Evolutionary conservation across 1,140 invertebrate genomes (phyloP), one percentile per base, ranked within the genome.

Genomic region (Heliconius eleuchia): DNA sequence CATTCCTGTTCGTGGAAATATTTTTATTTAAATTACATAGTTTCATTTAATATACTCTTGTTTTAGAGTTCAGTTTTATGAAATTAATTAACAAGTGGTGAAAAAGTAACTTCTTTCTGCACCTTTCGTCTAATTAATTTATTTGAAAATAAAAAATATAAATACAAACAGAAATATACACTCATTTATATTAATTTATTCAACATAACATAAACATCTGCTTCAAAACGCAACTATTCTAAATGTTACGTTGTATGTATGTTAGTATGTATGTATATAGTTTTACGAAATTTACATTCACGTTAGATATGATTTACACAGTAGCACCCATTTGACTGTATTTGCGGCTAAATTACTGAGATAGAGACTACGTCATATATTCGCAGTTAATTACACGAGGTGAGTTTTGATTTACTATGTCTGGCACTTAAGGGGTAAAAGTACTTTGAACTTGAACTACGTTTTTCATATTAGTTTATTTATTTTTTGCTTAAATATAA

Each of bases 271-370:
- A 52, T 18, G 50, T 52, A 52, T 52, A 52, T 52, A 52, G 27
- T 66, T 16, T 66, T 66, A 66, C 9, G 1, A 66, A 66, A 66
- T 66, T 66, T 66, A 30, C 60, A 66, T 66, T 27, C 60, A 16
- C 8, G 23, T 66, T 66, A 66, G 60, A 66, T 66, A 66, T 66
- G 60, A 66, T 66, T 66, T 66, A 66, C 60, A 16, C 2, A 66
- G 60, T 30, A 66, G 27, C 60, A 16, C 60, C 60, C 60, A 66
- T 66, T 66, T 66, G 60, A 66, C 60, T 66, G 60, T 66, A 66
- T 30, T 66, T 66, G 60, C 60, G 60, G 60, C 60, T 66, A 66
- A 66, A 66, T 66, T 66, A 66, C 60, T 66, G 60, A 66, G 60
- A 30, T 66, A 66, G 60, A 66, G 60, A 66, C 60, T 66, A 66